Evolutionary conservation across 2,888 invertebrate genomes (phyloP).

Genomic region (Neoitamus cyanurus): DNA sequence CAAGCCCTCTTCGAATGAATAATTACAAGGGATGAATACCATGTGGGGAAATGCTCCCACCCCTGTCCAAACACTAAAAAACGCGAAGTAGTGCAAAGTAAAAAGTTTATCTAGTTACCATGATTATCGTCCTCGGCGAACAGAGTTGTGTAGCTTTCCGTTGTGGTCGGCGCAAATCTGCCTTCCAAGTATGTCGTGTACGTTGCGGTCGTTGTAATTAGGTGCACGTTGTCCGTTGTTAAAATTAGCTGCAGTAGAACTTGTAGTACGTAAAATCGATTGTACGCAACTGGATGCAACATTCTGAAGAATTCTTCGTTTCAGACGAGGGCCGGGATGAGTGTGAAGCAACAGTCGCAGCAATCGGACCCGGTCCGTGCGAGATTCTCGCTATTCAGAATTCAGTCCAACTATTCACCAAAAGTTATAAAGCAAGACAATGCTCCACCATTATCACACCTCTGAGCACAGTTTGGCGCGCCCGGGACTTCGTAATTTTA

Average conservation of each 20-base stretch:
- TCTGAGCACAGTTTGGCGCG: conserved; percentile 24
- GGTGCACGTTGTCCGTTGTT: conserved; percentile 48
- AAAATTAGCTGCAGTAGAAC: conserved; percentile 51
- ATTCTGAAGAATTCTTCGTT: neutral
- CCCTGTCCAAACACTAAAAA: neutral
- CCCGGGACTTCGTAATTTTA: neutral
- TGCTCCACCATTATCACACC: conserved; percentile 27
- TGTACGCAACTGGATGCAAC: conserved; percentile 34
- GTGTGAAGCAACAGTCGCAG: neutral
- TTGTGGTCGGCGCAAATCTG: conserved; percentile 43
- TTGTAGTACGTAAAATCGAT: conserved; percentile 51
- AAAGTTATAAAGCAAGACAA: conserved; percentile 6
- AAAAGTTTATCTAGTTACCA: conserved; percentile 46
- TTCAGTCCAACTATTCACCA: conserved; percentile 18
- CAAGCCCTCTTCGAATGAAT: neutral
- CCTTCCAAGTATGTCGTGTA: conserved; percentile 18
- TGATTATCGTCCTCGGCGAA: conserved; percentile 42
- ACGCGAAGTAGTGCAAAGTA: neutral
- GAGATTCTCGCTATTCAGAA: neutral
- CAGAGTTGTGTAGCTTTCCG: conserved; percentile 43
- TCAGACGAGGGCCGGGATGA: neutral
- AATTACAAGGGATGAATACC: conserved; percentile 19
- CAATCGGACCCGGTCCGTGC: neutral
- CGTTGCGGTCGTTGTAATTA: conserved; percentile 48
- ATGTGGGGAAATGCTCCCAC: neutral